Evolutionary conservation across 2,888 invertebrate species (phyloP), one percentile per base, ranked within the genome.

Genomic region (Malthinus flaveolus): DNA sequence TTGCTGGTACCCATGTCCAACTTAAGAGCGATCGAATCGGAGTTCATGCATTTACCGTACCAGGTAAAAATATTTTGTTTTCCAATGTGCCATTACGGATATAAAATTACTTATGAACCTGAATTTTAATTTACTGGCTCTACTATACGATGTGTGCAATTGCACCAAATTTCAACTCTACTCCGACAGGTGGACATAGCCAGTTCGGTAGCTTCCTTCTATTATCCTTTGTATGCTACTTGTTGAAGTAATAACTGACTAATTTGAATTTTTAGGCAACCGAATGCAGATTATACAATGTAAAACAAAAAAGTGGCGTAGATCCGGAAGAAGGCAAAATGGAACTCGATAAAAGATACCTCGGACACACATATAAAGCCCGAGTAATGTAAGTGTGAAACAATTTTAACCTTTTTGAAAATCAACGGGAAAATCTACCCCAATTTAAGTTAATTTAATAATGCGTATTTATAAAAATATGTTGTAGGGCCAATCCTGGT

Each of bases 221-320:
- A n/a, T n/a, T n/a, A n/a, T n/a, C n/a, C n/a, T n/a, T n/a, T n/a
- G n/a, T n/a, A n/a, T n/a, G n/a, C n/a, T n/a, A n/a, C n/a, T n/a
- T n/a, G n/a, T n/a, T n/a, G n/a, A n/a, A n/a, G n/a, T n/a, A n/a
- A n/a, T n/a, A n/a, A n/a, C n/a, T n/a, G n/a, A 37, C n/a, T 33
- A 46, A 32, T 44, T 6, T 60, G 10, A 23, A 10, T 35, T 60
- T 56, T 15, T 44, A 61, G 61, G 61, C 61, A 8, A 23, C 55
- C 6, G 61, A 61, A 33, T 57, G 54, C 37, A 34, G 55, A 44
- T 31, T 61, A 7, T 51, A 42, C 34, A 61, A 61, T 37, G 23
- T 61, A 1, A 36, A 50, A 35, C 61, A 48, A 11, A 57, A 51
- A 37, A 5, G 10, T 0, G 55, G 55, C 10, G 9, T 37, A 4